Conservation (phyloP, 2,797 vertebrate genomes). For the Sphenopsis melanotis region DNA sequence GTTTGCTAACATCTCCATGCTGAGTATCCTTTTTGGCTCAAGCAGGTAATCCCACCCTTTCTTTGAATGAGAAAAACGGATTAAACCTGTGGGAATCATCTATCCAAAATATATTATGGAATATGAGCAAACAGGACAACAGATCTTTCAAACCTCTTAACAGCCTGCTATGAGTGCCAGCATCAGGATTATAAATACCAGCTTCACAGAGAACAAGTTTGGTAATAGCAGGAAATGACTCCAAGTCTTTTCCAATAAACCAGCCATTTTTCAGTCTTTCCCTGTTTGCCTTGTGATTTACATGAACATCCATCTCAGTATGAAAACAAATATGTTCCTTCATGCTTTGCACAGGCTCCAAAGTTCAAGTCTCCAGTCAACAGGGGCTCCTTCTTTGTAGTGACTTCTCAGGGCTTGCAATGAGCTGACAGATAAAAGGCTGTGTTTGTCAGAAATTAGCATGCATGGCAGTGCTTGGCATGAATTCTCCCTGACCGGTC, state of each 20-base stretch:
- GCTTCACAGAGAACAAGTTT: background rate
- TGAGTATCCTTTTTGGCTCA: background rate
- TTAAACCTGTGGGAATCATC: background rate
- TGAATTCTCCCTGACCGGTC: background rate
- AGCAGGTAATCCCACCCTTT: background rate
- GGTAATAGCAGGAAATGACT: background rate
- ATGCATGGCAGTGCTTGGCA: background rate
- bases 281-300: background rate
- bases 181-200: background rate
- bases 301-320: background rate
- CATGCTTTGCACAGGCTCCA: background rate
- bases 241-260: background rate
- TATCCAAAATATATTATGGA: background rate
- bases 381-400: background rate
- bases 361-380: background rate
- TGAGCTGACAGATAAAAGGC: background rate
- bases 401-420: background rate
- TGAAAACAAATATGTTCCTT: background rate
- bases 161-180: background rate
- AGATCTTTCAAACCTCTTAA: background rate
- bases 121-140: background rate
- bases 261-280: background rate
- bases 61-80: background rate
- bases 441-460: background rate
- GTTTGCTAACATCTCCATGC: background rate